Evolutionary conservation across 2,797 vertebrate species (phyloP).

Genomic region (Poeciliopsis infans): DNA sequence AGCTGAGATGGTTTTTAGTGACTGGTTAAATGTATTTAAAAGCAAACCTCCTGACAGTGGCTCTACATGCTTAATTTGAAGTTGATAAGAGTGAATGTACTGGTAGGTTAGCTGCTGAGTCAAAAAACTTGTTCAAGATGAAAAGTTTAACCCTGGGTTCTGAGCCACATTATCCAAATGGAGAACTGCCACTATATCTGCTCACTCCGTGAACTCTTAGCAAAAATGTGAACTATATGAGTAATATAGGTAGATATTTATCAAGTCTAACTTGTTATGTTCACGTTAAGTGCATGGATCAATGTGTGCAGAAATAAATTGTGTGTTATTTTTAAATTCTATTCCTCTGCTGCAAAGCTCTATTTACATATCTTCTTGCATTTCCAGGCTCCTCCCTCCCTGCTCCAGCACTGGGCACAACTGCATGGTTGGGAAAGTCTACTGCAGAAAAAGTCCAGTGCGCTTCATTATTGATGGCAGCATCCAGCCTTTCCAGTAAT

Average conservation of each 20-base stretch:
- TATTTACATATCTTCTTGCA: conserved; percentile 24
- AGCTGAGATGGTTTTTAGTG: neutral
- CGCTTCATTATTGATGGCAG: conserved; percentile 58
- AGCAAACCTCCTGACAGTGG: neutral
- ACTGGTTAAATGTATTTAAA: neutral
- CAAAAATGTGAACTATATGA: neutral
- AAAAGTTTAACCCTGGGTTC: neutral
- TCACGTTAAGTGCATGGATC: neutral
- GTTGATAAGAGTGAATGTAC: neutral
- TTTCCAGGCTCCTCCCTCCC: conserved; percentile 43
- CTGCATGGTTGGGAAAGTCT: conserved; percentile 26
- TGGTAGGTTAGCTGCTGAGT: neutral
- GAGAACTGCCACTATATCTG: neutral
- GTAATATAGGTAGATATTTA: neutral
- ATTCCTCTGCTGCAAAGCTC: conserved; percentile 16
- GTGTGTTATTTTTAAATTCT: neutral
- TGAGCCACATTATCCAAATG: neutral
- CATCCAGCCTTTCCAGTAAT: conserved; percentile 6
- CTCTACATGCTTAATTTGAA: neutral
- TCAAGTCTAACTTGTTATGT: neutral
- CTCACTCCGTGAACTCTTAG: neutral
- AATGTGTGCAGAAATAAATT: conserved; percentile 1
- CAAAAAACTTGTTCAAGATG: neutral
- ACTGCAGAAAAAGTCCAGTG: conserved; percentile 28
- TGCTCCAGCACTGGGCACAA: conserved; percentile 45